Conservation (phyloP, 2,888 invertebrate species). For the Magallana nippona region DNA sequence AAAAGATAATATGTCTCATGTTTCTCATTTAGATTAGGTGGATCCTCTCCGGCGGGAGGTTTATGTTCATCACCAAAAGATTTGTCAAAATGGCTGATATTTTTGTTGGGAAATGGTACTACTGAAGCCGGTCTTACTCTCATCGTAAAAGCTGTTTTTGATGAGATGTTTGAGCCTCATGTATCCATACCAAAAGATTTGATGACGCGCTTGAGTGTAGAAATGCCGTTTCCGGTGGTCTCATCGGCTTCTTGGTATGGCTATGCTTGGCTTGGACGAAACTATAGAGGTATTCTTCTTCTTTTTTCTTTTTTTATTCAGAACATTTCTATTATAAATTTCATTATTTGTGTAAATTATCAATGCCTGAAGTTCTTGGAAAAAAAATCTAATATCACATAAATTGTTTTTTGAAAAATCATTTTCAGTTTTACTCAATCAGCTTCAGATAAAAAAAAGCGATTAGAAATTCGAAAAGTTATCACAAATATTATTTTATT, state of each 20-base stretch:
- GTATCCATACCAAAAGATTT: conserved; percentile 39
- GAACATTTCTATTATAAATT: too few relatives aligned
- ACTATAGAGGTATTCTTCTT: conserved; percentile 65
- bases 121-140: conserved; percentile 50
- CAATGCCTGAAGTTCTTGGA: too few relatives aligned
- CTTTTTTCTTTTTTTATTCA: too few relatives aligned
- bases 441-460: too few relatives aligned
- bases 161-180: conserved; percentile 49
- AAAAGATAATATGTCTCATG: too few relatives aligned
- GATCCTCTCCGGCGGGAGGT: conserved; percentile 68
- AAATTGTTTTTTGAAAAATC: too few relatives aligned
- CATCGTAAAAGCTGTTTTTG: conserved; percentile 45
- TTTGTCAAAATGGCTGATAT: conserved; percentile 72
- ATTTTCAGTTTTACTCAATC: too few relatives aligned
- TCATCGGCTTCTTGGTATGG: conserved; percentile 62
- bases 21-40: conserved; percentile 48
- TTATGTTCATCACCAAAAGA: conserved; percentile 68
- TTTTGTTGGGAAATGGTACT: conserved; percentile 60
- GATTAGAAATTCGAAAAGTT: too few relatives aligned
- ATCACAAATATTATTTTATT: too few relatives aligned
- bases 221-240: conserved; percentile 59
- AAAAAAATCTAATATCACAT: too few relatives aligned
- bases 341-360: too few relatives aligned
- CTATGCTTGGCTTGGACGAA: conserved; percentile 67
- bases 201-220: conserved; percentile 18